Conservation (phyloP, 2,797 vertebrate genomes). For the Sebastes miniatus region DNA sequence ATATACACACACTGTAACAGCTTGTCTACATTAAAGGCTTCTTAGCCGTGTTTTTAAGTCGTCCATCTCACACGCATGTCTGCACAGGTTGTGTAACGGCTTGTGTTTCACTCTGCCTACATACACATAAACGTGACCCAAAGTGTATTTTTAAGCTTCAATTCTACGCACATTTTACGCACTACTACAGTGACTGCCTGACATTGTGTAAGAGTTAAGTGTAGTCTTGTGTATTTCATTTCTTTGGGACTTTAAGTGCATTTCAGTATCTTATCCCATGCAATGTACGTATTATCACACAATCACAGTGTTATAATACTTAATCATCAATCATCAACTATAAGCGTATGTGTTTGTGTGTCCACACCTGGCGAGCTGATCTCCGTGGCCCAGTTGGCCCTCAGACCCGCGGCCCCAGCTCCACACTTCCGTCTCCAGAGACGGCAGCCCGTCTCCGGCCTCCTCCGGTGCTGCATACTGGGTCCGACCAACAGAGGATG, state of each 20-base stretch:
- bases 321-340: not conserved
- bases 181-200: not conserved
- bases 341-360: not conserved
- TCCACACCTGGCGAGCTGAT: conserved; percentile 90
- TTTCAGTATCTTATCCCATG: not conserved
- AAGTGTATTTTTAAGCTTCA: not conserved
- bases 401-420: conserved; percentile 97
- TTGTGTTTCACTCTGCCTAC: not conserved
- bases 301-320: not conserved
- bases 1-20: not conserved
- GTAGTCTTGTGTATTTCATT: not conserved
- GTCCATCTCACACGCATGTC: not conserved
- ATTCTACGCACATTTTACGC: not conserved
- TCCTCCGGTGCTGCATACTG: conserved; percentile 48
- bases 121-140: not conserved
- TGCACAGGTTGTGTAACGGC: not conserved
- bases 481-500: conserved; percentile 10
- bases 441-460: conserved; percentile 85
- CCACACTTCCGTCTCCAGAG: conserved; percentile 95
- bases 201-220: not conserved
- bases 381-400: conserved; percentile 96
- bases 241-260: not conserved
- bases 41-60: not conserved
- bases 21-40: not conserved
- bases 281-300: not conserved